Percentiles rank a stretch among this genome's conserved stretches.
phyloP scores from a whole-genome alignment of 2,797 vertebrate species.

The Sebastes trivittatus region DNA sequence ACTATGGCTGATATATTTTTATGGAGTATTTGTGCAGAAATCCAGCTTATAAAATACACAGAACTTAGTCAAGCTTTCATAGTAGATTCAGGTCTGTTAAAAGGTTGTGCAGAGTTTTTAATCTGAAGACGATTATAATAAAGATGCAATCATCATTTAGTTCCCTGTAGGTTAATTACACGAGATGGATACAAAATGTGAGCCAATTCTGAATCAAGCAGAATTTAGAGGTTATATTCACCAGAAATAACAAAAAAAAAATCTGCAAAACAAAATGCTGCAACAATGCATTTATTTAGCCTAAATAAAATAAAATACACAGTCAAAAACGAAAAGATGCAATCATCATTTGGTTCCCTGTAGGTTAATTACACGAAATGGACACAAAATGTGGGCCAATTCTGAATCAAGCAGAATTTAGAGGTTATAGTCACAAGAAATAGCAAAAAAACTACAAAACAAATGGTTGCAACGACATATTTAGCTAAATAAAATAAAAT shows the following conservation, averaged over 20 bases:
- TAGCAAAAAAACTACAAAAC: neutral
- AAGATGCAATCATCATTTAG: conserved; percentile 27
- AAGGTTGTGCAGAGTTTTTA: neutral
- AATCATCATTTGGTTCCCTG: conserved; percentile 11
- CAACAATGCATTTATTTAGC: neutral
- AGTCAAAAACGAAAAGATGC: conserved; percentile 2
- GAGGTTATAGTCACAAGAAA: neutral
- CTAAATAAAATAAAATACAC: neutral
- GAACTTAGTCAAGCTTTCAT: neutral
- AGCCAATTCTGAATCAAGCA: neutral
- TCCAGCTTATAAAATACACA: neutral
- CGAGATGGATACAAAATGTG: neutral
- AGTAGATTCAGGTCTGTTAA: neutral
- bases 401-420: neutral
- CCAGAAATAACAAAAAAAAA: neutral
- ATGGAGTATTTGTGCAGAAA: neutral
- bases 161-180: neutral
- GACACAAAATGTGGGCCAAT: neutral
- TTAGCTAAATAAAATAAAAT: neutral
- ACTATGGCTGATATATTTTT: conserved; percentile 72
- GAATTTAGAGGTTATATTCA: neutral
- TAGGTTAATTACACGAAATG: neutral
- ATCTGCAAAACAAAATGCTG: neutral
- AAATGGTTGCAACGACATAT: neutral
- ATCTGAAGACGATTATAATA: conserved; percentile 18